Conservation (phyloP, 1,140 invertebrate genomes). For the Oscheius sp. region DNA sequence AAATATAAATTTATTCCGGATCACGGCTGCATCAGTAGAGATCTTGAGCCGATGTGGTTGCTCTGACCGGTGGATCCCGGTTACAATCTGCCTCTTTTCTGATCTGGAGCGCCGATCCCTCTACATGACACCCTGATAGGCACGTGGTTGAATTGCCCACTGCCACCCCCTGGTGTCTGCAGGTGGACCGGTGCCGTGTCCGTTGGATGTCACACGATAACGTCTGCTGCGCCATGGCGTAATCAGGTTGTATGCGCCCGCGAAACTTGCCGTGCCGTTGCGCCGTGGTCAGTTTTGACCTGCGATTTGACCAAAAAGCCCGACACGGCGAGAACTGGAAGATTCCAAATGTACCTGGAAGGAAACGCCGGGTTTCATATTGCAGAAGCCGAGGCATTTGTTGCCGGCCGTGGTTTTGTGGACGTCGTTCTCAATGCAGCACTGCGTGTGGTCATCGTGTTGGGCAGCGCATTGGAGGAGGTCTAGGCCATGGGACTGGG, state of each 20-base stretch:
- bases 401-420: conserved; percentile 40
- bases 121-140: too few species aligned
- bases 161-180: too few species aligned
- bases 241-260: neutral
- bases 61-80: too few species aligned
- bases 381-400: conserved; percentile 57
- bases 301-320: neutral
- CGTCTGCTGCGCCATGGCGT: neutral
- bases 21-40: too few species aligned
- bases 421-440: conserved; percentile 31
- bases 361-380: conserved; percentile 50
- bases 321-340: too few species aligned
- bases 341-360: conserved; percentile 55
- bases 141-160: too few species aligned
- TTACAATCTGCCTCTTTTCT: too few species aligned
- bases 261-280: neutral
- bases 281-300: neutral
- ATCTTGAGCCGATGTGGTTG: too few species aligned
- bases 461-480: conserved; percentile 54
- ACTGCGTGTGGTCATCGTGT: conserved; percentile 49
- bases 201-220: too few species aligned
- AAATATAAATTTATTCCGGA: neutral
- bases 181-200: too few species aligned
- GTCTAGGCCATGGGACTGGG: conserved; percentile 49
- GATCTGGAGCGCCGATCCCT: too few species aligned